phyloP scores from a whole-genome alignment of 2,797 vertebrate species.

The Coracias cyanogaster region DNA sequence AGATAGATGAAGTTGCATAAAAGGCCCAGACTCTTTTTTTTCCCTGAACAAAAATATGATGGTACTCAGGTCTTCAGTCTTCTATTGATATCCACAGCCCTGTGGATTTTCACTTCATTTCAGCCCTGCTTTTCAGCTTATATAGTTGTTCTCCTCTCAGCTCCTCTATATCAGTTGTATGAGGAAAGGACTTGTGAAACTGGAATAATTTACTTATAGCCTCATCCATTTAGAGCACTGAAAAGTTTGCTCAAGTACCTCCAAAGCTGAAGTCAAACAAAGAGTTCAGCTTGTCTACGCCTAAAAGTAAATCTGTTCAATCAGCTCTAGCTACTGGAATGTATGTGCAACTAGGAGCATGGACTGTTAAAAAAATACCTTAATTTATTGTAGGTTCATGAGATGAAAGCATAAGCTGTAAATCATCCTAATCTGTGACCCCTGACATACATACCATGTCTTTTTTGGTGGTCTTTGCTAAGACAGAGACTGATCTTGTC shows the following conservation, averaged over 20 bases:
- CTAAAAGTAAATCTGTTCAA: not conserved
- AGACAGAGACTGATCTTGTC: not conserved
- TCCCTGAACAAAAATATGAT: not conserved
- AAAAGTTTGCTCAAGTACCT: not conserved
- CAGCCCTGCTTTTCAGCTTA: not conserved
- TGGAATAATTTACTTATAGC: not conserved
- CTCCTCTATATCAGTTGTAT: not conserved
- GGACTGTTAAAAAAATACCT: not conserved
- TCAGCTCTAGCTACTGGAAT: not conserved
- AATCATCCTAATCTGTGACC: not conserved
- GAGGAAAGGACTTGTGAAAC: not conserved
- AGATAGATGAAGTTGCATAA: not conserved
- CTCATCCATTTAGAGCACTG: not conserved
- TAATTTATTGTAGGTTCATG: not conserved
- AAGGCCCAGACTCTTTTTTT: not conserved
- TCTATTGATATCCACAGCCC: not conserved
- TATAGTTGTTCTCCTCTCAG: not conserved
- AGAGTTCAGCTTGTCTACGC: not conserved
- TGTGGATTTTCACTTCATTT: not conserved
- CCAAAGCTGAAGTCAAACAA: not conserved
- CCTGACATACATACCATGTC: not conserved
- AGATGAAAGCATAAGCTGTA: not conserved
- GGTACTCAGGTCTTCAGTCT: not conserved
- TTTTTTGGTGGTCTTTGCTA: not conserved
- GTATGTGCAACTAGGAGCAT: not conserved